Evolutionary conservation across 2,888 invertebrate species (phyloP), one percentile per base, ranked within the genome.

Genomic region (Mythimna vitellina): DNA sequence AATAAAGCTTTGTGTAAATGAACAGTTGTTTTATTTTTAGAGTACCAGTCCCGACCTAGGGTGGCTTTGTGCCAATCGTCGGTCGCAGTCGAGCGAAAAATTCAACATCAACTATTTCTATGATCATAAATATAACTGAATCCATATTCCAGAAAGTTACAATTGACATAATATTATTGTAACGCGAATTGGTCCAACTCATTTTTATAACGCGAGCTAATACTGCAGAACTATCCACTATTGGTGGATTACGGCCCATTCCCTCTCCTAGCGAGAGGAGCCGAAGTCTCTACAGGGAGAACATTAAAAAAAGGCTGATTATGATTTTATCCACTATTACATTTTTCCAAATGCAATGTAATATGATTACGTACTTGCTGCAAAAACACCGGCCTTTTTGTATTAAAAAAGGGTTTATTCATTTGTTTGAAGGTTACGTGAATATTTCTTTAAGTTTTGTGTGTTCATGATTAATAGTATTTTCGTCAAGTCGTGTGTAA

Each of bases 1-100:
- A 90, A 86, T 88, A 90, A 90, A 88, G 86, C 85, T 86, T 87
- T 83, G 81, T 87, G 84, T 88, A 82, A 83, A 76, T 57, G 62
- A 58, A 51, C 46, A 29, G 46, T 80, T 0, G 67, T 86, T 82
- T 86, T 82, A 78, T 82, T 78, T 77, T 76, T 75, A 76, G 53
- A 57, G 17, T 17, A 54, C 54, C 29, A 46, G 65, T n/a, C 42
- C 57, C 49, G 60, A 68, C 61, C 46, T 57, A 65, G 62, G 67
- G 67, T 73, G 84, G 84, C 84, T 70, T 42, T 29, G 67, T 84
- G 84, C 84, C 81, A 84, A 84, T 70, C 58, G 56, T 32, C 60
- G 10, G 58, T 14, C 54, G 42, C 35, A 20, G 46, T 60, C 63
- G 49, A 63, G 56, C 62, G 66, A 83, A 81, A 75, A 80, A 83